Evolutionary conservation across 2,797 vertebrate genomes (phyloP).

Genomic region (Myotis findleyi): DNA sequence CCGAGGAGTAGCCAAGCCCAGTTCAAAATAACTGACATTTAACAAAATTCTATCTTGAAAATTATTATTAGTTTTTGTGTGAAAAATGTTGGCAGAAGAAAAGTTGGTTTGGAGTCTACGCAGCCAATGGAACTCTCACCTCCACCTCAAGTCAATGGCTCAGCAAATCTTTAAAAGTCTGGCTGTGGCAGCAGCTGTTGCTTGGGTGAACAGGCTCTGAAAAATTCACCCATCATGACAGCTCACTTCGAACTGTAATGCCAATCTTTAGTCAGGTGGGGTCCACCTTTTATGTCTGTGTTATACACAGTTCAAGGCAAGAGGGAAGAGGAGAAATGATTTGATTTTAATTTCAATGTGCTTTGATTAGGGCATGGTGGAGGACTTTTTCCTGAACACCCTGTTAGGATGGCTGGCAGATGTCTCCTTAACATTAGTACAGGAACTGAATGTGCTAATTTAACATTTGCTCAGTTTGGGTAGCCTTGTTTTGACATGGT

Average conservation of each 20-base stretch:
- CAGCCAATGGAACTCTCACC: not conserved
- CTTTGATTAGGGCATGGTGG: constrained; percentile 31
- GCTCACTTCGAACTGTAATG: constrained; percentile 63
- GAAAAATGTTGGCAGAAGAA: not conserved
- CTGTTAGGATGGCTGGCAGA: constrained; percentile 15
- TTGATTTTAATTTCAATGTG: constrained; percentile 62
- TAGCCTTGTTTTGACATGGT: constrained; percentile 48
- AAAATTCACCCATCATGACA: not conserved
- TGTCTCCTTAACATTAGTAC: not conserved
- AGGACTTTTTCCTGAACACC: constrained; percentile 50
- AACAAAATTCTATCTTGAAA: not conserved
- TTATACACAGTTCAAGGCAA: constrained; percentile 21
- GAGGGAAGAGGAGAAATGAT: constrained; percentile 45
- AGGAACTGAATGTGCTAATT: constrained; percentile 7
- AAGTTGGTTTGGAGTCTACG: not conserved
- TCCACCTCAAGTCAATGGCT: not conserved
- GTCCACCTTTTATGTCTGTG: constrained; percentile 58
- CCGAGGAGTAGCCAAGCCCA: not conserved
- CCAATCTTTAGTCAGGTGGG: constrained; percentile 9
- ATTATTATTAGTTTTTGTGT: not conserved
- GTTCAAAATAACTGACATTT: not conserved
- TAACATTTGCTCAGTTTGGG: constrained; percentile 36
- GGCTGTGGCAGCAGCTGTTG: not conserved
- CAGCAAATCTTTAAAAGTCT: not conserved
- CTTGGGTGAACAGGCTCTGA: constrained; percentile 13